Evolutionary conservation across 2,888 invertebrate species (phyloP), one percentile per base, ranked within the genome.

Genomic region (Electrophaes corylata): DNA sequence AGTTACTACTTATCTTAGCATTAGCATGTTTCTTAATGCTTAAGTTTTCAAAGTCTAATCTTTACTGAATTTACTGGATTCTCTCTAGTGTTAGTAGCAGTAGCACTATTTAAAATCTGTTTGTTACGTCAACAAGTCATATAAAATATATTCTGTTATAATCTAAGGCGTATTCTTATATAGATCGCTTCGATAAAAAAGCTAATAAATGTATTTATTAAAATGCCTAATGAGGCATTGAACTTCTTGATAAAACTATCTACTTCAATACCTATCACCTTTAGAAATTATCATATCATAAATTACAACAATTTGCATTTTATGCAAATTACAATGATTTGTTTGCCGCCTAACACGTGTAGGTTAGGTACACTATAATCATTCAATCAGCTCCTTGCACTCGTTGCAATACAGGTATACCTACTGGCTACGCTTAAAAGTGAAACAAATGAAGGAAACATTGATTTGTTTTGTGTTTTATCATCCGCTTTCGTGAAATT

Each of bases 381-480:
- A n/a, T 44, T 18, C 23, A 35, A 26, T 43, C 18, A 0, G 39
- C 18, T 37, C n/a, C 35, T n/a, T 6, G 23, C 37, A 23, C 45
- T 26, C 2, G 12, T 11, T 45, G 23, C 43, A 29, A 19, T 16
- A 20, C 16, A 4, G 6, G 5, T 29, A 8, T 5, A 5, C 19
- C 29, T 29, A 16, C n/a, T 33, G 11, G n/a, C 41, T 31, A 33
- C 39, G 20, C n/a, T 40, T 31, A 14, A 44, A 20, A 52, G 43
- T 45, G 43, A 46, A 23, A 47, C 41, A 50, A 19, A 29, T 46
- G 26, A 46, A 51, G n/a, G 3, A 43, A 43, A 41, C 11, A 53
- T 52, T 47, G 40, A 57, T 18, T 60, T 72, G 71, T 68, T 75
- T 43, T 71, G 51, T 40, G 51, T 67, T 62, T 67, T 60, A 59